Base-by-base conservation (phyloP, 2,888 invertebrate species). In the Nemotelus pantherinus region DNA sequence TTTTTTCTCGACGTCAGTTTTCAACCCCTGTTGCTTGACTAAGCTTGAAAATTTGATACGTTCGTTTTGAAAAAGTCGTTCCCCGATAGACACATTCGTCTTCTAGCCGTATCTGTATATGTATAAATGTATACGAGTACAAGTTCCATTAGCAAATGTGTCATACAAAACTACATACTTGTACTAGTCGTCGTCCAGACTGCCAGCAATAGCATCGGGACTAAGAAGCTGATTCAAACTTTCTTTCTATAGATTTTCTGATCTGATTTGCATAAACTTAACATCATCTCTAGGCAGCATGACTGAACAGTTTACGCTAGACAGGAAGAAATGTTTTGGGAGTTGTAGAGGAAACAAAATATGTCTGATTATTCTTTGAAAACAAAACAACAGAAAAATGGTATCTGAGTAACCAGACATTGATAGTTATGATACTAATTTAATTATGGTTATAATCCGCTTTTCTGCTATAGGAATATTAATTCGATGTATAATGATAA, bases 101-200 rank as follows among this genome's bases (percentile, higher is more conserved):
- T 41, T 39, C 43, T n/a, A 9, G 25, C 63, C 43, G 43, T 63
- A 41, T 4, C 3, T 25, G 57, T 25, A 25, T 57, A 57, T 9
- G 57, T n/a, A 10, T 45, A 39, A 48, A 39, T 25, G 44, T 48
- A 67, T 67, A 67, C 4, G 3, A 10, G 25, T 45, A 68, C 47
- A 55, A 63, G 63, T 41, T 39, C 53, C 55, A 70, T 70, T 70
- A 70, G 70, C 70, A 70, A 70, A 74, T 74, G 74, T 50, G 74
- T 74, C 74, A 74, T 63, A 48, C 74, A 41, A 47, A 50, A 41
- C 45, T 43, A 39, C 60, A 41, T 63, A 63, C 25, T 63, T 48
- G 53, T 44, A 68, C 53, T 6, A 53, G 41, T 43, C 9, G 39
- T 58, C 45, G 43, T 55, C 60, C 60, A 60, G 48, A 63, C 74